Evolutionary conservation across 1,140 invertebrate species (phyloP).

Genomic region (Drosophila nikananu): DNA sequence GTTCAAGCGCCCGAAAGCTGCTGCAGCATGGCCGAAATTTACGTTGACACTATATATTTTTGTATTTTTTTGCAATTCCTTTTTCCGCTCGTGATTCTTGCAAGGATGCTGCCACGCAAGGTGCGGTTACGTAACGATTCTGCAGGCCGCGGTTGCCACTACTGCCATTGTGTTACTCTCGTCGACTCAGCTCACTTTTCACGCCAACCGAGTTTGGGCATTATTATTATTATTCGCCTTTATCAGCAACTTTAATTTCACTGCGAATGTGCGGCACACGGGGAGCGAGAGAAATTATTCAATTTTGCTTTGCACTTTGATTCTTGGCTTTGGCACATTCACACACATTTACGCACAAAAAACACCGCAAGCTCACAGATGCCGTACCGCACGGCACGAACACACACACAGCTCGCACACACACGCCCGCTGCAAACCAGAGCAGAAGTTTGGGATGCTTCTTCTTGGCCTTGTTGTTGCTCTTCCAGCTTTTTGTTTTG

Average conservation of each 20-base stretch:
- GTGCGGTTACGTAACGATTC: conserved; percentile 25
- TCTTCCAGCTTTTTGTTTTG: conserved; percentile 28
- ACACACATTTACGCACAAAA: conserved; percentile 44
- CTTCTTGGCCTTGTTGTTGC: conserved; percentile 25
- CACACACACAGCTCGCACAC: not conserved
- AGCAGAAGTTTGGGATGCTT: conserved; percentile 37
- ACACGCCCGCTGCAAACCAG: conserved; percentile 25
- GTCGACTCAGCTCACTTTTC: conserved; percentile 26
- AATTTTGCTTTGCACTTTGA: conserved; percentile 63
- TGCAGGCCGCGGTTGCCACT: conserved; percentile 18
- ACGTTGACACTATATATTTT: conserved; percentile 6
- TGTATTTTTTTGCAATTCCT: not conserved
- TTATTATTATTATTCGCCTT: conserved; percentile 27
- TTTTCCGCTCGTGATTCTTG: conserved; percentile 9
- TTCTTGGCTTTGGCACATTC: conserved; percentile 56
- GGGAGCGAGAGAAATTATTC: conserved; percentile 59
- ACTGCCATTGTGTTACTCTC: conserved; percentile 22
- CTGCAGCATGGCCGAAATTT: conserved; percentile 21
- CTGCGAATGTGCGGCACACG: conserved; percentile 8
- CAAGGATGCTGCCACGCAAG: conserved; percentile 25
- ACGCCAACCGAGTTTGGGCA: conserved; percentile 24
- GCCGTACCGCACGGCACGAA: conserved; percentile 12
- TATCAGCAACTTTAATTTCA: conserved; percentile 32
- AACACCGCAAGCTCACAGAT: conserved; percentile 22
- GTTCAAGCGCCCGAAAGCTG: conserved; percentile 30